These are phyloP conservation scores for Bombycilla garrulus DNA, from an alignment of 2,113 vertebrate species.

Conservation along the genomic window DNA sequence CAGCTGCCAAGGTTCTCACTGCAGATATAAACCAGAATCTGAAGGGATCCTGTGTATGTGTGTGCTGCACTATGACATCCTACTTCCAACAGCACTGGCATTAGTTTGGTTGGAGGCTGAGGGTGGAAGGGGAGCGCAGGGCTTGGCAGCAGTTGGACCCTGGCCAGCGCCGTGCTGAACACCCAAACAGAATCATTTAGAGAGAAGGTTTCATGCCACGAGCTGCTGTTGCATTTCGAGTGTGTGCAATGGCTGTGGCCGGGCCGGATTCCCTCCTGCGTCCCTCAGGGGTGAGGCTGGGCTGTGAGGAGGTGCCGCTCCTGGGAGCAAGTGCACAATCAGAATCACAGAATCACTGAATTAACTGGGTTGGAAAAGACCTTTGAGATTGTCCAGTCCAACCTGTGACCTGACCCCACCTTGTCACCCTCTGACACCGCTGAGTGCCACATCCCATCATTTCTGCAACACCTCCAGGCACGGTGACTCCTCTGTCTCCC, in stretches of 20 bases:
- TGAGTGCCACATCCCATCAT: neutral
- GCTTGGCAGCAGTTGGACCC: neutral
- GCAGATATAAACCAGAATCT: slow-evolving; percentile 62
- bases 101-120: neutral
- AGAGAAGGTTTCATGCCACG: neutral
- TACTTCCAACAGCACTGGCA: neutral
- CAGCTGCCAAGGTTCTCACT: slow-evolving; percentile 49
- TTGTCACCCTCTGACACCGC: neutral
- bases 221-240: neutral
- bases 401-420: neutral
- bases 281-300: neutral
- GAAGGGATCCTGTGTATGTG: neutral
- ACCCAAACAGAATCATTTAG: neutral
- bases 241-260: neutral
- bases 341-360: neutral
- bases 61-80: neutral
- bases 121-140: neutral
- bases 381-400: rapidly evolving
- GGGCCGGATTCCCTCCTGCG: neutral
- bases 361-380: neutral
- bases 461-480: neutral
- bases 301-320: neutral
- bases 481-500: rapidly evolving
- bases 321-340: neutral
- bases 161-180: neutral